Evolutionary conservation across 1,140 invertebrate genomes (phyloP), one percentile per base, ranked within the genome.

Genomic region (Limonius californicus): DNA sequence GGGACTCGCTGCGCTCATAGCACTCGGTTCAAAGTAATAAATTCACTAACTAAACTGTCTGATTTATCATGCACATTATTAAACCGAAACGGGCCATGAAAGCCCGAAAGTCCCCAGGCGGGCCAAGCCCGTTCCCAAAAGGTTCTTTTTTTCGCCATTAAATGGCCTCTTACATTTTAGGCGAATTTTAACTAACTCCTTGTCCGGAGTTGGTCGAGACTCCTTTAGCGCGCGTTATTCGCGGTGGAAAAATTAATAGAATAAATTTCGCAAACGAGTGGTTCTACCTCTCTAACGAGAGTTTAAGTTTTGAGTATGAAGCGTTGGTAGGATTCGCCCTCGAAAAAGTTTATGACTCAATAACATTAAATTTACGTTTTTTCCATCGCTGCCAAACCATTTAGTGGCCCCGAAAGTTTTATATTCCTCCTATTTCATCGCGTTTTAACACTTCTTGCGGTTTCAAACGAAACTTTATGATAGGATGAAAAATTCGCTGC

Each of bases 41-140:
- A 39, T 39, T 39, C n/a, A 39, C 8, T 39, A 39, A 39, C 35
- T 39, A 39, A 39, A 39, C 35, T 39, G 35, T 14, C 35, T 39
- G 35, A 39, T 39, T 39, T 39, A 39, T 39, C 35, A 39, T 39
- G 35, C 35, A 39, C 35, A 39, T 39, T 39, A 39, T 39, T 39
- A 39, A 39, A 39, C 11, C 35, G 8, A 39, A 39, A 39, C 35
- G 35, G 35, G 35, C n/a, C 11, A 12, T 39, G 35, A 39, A 39
- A 39, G 35, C 35, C n/a, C 35, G 2, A 39, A 39, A 39, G n/a
- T 39, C 35, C 35, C 35, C 35, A 39, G n/a, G 35, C 35, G 35
- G n/a, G n/a, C 35, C 35, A 12, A 39, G 35, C n/a, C n/a, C 35
- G 7, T 39, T 27, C n/a, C n/a, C n/a, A 39, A 39, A 39, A 39